Evolutionary conservation across 2,888 invertebrate species (phyloP).

Genomic region (Hanleya hanleyi): DNA sequence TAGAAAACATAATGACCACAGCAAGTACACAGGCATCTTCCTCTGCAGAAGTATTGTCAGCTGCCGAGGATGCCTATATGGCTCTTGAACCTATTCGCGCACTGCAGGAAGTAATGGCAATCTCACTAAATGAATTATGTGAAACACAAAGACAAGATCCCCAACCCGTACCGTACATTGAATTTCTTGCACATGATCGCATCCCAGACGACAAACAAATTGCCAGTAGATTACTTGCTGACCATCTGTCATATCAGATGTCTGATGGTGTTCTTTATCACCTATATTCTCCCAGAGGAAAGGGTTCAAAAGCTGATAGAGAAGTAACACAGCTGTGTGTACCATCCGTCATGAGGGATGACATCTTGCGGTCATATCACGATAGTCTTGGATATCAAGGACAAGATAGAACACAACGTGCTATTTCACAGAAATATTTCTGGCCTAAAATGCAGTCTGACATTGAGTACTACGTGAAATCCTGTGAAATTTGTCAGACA

Average conservation of each 20-base stretch:
- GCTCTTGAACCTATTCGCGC: neutral
- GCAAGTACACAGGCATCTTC: neutral
- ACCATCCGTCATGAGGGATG: neutral
- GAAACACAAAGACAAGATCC: neutral
- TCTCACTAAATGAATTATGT: neutral
- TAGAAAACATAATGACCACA: neutral
- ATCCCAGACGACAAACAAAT: neutral
- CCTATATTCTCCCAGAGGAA: conserved; percentile 15
- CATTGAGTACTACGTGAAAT: conserved; percentile 7
- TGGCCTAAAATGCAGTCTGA: conserved; percentile 10
- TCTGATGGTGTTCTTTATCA: conserved; percentile 5
- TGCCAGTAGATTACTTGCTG: neutral
- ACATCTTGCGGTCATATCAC: conserved; percentile 8
- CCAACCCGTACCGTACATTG: neutral
- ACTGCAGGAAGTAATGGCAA: neutral
- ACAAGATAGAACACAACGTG: neutral
- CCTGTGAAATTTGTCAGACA: conserved; percentile 10
- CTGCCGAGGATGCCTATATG: neutral
- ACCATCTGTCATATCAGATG: neutral
- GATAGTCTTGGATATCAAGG: conserved; percentile 1
- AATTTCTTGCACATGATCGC: neutral
- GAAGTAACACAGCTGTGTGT: neutral
- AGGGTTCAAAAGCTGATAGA: neutral
- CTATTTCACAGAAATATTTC: neutral
- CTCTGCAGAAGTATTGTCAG: neutral